These are phyloP conservation scores for Australoheros facetus DNA, from an alignment of 2,797 vertebrate genomes.

Conservation along the genomic window DNA sequence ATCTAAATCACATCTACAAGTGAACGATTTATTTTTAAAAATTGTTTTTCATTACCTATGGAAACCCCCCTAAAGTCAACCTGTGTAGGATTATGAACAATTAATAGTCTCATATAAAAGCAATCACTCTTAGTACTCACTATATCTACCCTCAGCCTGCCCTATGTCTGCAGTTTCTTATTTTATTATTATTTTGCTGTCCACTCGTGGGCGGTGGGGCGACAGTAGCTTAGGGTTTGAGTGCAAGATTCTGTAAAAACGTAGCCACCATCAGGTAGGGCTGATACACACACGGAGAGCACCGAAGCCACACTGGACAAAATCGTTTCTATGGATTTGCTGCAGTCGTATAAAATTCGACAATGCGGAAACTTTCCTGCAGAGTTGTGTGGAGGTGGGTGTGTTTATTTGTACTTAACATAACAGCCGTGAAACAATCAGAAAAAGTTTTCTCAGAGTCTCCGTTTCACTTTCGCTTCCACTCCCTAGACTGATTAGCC, in stretches of 20 bases:
- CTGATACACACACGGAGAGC: neutral
- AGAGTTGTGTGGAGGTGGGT: neutral
- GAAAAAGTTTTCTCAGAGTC: neutral
- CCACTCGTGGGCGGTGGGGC: neutral
- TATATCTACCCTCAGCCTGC: too few species aligned
- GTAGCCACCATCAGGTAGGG: neutral
- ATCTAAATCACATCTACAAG: neutral
- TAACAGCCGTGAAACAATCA: neutral
- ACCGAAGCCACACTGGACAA: too few species aligned
- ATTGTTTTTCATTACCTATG: too few species aligned
- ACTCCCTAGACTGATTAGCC: neutral
- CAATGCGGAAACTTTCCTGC: neutral
- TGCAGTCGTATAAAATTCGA: neutral
- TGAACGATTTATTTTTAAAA: neutral
- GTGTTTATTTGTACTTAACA: neutral
- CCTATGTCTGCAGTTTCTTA: neutral
- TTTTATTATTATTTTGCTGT: neutral
- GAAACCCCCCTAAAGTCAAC: too few species aligned
- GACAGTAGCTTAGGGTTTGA: rapidly evolving
- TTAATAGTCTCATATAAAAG: too few species aligned
- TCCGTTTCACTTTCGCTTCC: neutral
- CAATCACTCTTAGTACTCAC: too few species aligned
- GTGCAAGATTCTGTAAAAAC: neutral
- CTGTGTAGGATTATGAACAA: too few species aligned
- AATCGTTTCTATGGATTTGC: neutral